Evolutionary conservation across 2,113 vertebrate genomes (phyloP).

Genomic region (Takifugu bimaculatus): DNA sequence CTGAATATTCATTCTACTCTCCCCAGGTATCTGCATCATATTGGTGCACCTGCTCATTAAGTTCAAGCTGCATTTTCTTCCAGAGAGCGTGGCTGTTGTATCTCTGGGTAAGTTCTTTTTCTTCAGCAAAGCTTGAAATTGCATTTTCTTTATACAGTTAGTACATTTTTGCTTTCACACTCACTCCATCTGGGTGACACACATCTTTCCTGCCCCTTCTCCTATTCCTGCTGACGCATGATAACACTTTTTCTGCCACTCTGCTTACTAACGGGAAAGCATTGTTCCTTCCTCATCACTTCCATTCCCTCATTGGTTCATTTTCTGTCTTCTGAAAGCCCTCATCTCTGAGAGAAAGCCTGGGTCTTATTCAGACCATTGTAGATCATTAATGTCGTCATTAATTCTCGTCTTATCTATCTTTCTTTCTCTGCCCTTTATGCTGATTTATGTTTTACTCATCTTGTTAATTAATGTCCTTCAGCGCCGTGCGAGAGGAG

Average conservation of each 20-base stretch:
- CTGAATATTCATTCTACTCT: conserved; percentile 33
- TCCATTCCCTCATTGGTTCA: conserved; percentile 15
- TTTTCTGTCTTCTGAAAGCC: conserved; percentile 20
- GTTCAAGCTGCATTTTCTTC: conserved; percentile 93
- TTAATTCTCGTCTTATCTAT: conserved; percentile 12
- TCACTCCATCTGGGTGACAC: conserved; percentile 2
- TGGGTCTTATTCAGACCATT: too few species aligned
- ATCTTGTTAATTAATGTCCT: conserved; percentile 40
- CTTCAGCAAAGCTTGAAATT: neutral
- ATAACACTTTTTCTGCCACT: conserved; percentile 45
- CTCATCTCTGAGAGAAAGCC: neutral
- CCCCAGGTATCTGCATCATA: conserved; percentile 95
- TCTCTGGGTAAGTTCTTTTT: conserved; percentile 86
- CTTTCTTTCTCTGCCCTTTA: conserved; percentile 18
- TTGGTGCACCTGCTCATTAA: conserved; percentile 97
- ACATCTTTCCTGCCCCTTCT: conserved; percentile 28
- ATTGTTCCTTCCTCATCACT: conserved; percentile 49
- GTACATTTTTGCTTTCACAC: neutral
- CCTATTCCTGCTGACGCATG: conserved; percentile 4
- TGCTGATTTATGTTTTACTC: conserved; percentile 22
- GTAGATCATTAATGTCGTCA: conserved; percentile 11
- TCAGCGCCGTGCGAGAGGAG: conserved; percentile 17
- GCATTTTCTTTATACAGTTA: neutral
- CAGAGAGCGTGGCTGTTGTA: conserved; percentile 97
- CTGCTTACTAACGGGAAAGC: conserved; percentile 43